Evolutionary conservation across 2,113 vertebrate genomes (phyloP).

Genomic region (Trematomus loennbergii): DNA sequence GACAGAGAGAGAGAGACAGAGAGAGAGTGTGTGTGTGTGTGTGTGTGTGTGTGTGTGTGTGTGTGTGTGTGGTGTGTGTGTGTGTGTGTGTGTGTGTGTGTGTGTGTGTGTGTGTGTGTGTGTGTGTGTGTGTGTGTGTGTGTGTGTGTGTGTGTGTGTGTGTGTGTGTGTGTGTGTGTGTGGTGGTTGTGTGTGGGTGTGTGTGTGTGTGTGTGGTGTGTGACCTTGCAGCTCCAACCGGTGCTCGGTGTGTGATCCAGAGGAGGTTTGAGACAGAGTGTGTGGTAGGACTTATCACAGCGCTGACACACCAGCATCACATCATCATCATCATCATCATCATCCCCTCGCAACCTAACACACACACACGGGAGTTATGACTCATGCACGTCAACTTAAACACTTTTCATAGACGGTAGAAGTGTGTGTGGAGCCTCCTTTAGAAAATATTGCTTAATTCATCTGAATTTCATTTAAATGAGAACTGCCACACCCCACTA

Average conservation of each 20-base stretch:
- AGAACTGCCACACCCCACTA: no score
- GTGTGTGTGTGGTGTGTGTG: no score
- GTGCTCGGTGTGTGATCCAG: constrained; percentile 90
- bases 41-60: no score
- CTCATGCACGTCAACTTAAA: neutral
- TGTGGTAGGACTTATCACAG: constrained; percentile 96
- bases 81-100: no score
- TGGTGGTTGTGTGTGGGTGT: no score
- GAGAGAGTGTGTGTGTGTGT: no score
- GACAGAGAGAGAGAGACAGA: no score
- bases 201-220: constrained; percentile 75
- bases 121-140: no score
- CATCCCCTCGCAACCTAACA: constrained; percentile 90
- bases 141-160: neutral
- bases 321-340: constrained; percentile 90
- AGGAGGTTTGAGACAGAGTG: constrained; percentile 93
- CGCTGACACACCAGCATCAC: constrained; percentile 94
- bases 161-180: constrained; percentile 29
- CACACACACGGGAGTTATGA: neutral
- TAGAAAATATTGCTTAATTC: no score
- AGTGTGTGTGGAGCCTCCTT: neutral
- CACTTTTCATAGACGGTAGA: neutral
- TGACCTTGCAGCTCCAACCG: constrained; percentile 96
- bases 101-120: no score
- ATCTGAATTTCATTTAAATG: no score